Evolutionary conservation across 2,888 invertebrate species (phyloP).

Genomic region (Blera fallax): DNA sequence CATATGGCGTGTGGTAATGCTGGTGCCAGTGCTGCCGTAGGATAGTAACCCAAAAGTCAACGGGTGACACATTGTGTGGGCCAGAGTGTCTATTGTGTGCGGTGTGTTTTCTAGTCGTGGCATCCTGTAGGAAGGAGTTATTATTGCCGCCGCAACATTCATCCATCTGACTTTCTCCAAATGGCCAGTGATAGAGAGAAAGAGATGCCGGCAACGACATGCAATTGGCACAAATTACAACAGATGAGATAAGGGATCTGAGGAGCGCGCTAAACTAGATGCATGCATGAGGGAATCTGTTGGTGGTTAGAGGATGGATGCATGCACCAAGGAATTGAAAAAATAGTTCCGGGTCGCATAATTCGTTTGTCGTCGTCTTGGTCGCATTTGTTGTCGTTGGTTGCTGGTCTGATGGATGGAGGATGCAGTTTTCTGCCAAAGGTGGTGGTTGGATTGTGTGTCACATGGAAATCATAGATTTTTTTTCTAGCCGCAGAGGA

Average conservation of each 20-base stretch:
- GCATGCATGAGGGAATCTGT: conserved; percentile 43
- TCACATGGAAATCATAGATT: conserved; percentile 38
- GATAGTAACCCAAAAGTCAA: conserved; percentile 33
- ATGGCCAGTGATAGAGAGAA: conserved; percentile 23
- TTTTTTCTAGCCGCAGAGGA: background rate
- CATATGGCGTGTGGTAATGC: background rate
- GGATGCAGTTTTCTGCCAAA: background rate
- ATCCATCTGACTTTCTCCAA: conserved; percentile 55
- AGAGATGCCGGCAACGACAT: conserved; percentile 26
- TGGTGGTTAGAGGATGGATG: conserved; percentile 22
- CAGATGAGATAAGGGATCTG: conserved; percentile 55
- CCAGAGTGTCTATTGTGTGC: conserved; percentile 23
- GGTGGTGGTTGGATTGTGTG: conserved; percentile 18
- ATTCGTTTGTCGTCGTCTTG: conserved; percentile 29
- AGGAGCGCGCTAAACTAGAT: conserved; percentile 44
- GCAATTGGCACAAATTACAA: conserved; percentile 63
- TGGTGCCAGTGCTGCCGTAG: conserved; percentile 10
- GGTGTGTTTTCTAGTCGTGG: conserved; percentile 1
- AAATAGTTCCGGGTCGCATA: conserved; percentile 58
- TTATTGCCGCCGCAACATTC: conserved; percentile 41
- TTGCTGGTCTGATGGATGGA: conserved; percentile 7
- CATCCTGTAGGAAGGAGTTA: conserved; percentile 61
- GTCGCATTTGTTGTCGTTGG: background rate
- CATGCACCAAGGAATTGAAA: conserved; percentile 28
- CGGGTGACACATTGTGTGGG: conserved; percentile 57